phyloP scores from a whole-genome alignment of 2,113 vertebrate genomes.

The Carettochelys insculpta region DNA sequence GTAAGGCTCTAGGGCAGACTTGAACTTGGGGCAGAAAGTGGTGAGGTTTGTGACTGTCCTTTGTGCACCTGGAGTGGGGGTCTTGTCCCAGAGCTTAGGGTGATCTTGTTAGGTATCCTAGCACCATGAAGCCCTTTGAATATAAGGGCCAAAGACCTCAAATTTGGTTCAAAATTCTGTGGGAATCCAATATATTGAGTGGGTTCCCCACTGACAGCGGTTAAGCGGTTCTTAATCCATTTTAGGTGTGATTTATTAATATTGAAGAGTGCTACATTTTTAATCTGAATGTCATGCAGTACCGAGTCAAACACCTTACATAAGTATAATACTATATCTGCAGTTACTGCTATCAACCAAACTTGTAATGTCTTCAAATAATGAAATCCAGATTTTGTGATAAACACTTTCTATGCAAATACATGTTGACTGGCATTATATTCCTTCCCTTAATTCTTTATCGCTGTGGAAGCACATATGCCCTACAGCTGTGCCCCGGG shows the following conservation, averaged over 20 bases:
- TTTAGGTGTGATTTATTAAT: background rate
- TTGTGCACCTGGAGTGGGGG: background rate
- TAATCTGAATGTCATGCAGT: background rate
- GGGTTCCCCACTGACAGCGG: background rate
- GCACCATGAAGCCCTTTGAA: background rate
- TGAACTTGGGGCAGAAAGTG: background rate
- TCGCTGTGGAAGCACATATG: background rate
- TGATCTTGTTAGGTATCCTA: background rate
- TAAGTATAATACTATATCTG: background rate
- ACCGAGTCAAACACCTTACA: background rate
- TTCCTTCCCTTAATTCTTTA: background rate
- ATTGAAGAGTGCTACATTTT: background rate
- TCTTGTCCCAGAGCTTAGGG: background rate
- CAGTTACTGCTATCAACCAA: background rate
- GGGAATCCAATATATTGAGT: background rate
- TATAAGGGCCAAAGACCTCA: background rate
- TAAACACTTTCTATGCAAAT: background rate
- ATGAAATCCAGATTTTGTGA: background rate
- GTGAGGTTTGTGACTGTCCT: background rate
- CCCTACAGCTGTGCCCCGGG: background rate
- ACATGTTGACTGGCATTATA: background rate
- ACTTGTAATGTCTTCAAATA: background rate
- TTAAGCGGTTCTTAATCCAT: background rate
- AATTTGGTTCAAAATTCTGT: background rate
- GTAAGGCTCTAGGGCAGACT: background rate